Base-by-base conservation (phyloP, 2,797 vertebrate species). In the Bovichtus variegatus region DNA sequence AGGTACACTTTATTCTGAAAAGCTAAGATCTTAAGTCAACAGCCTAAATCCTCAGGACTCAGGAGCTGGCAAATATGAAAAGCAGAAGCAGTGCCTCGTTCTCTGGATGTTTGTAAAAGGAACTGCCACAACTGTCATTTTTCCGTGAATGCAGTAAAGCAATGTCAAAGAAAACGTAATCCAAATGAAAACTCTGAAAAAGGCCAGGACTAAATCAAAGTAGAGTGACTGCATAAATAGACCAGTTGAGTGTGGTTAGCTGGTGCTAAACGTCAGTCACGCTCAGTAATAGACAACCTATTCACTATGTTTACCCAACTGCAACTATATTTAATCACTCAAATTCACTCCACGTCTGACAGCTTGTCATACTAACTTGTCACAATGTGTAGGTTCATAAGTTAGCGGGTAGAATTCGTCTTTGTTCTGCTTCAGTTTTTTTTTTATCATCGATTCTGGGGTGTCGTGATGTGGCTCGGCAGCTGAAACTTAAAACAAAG, bases 1-100 rank as follows among this genome's bases (percentile, higher is more conserved):
- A 82, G 60, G 61, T 23, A 58, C 38, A 49, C 47, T 84, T 87
- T 76, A 78, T 78, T 86, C 70, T 76, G 49, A 87, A 71, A 78
- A 74, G 60, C 61, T 29, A 21, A 61, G 19, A 83, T 78, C 63
- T 67, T 34, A 74, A 81, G 65, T 85, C 69, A 81, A 58, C 58
- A 78, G 46, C 47, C n/a, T 84, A 77, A 80, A 79, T 81, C 53
- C 29, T 74, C 43, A 3, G 38, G 58, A 76, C 12, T 69, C 44
- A 16, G 64, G 59, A 51, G 63, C 63, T 69, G 68, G 31, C 18
- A 62, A 71, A 85, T 74, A 74, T 40, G n/a, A 43, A 78, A 59
- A 76, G 76, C 57, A 70, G 21, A 81, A 47, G 38, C 51, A 27
- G 31, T 11, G 71, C 44, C 51, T 61, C 53, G 46, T 34, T 83